phyloP scores from a whole-genome alignment of 2,888 invertebrate genomes.

The Diogma glabrata region DNA sequence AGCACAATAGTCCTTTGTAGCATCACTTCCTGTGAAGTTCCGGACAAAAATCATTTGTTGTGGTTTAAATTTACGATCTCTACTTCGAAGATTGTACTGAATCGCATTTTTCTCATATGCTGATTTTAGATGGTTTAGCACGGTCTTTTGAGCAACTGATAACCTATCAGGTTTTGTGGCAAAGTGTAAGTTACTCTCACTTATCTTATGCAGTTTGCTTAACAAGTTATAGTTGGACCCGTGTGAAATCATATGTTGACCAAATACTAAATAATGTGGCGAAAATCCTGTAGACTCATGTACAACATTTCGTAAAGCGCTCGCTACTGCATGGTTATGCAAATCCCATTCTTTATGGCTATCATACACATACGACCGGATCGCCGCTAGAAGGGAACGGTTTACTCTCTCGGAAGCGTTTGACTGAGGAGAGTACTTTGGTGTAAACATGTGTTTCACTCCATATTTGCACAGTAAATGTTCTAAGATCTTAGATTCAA shows the following conservation, averaged over 20 bases:
- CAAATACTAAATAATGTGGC: conserved; percentile 15
- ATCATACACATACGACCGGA: background rate
- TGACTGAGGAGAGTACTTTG: too few relatives aligned
- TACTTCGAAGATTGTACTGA: background rate
- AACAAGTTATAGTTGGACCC: too few relatives aligned
- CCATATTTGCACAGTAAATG: too few relatives aligned
- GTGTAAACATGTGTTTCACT: too few relatives aligned
- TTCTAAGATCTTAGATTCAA: too few relatives aligned
- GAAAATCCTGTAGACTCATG: conserved; percentile 10
- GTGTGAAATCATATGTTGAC: too few relatives aligned
- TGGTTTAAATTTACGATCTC: background rate
- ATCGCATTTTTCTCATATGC: background rate
- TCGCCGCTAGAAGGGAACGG: background rate
- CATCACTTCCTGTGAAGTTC: background rate
- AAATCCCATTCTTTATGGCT: conserved; percentile 3
- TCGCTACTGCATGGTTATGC: background rate
- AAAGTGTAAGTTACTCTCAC: too few relatives aligned
- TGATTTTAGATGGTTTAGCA: background rate
- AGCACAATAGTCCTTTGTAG: background rate
- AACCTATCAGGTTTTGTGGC: too few relatives aligned
- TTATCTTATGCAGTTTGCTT: too few relatives aligned
- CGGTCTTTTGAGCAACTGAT: too few relatives aligned
- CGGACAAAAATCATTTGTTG: background rate
- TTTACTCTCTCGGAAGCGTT: too few relatives aligned
- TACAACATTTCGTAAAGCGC: conserved; percentile 7